These are phyloP conservation scores for Brachionus koreanus DNA, from an alignment of 1,140 invertebrate genomes.

Conservation along the genomic window DNA sequence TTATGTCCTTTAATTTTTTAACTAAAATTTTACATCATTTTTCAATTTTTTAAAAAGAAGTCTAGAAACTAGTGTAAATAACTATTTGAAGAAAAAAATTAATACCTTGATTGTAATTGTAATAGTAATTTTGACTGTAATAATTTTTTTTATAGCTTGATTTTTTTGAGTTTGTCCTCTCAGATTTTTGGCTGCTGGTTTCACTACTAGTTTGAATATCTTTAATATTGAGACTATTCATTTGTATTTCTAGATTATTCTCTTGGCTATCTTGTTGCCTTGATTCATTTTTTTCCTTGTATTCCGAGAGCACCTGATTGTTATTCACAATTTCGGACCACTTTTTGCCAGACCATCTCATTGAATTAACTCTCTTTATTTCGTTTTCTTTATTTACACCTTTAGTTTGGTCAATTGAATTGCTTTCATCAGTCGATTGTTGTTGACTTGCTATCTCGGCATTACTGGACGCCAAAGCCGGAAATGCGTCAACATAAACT, in stretches of 20 bases:
- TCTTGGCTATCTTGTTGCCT: background rate
- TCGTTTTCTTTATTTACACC: background rate
- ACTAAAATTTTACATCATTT: too few species aligned
- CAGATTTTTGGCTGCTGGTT: background rate
- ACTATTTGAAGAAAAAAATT: too few species aligned
- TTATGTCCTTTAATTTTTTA: too few species aligned
- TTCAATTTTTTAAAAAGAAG: too few species aligned
- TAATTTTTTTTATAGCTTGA: slow-evolving; percentile 9
- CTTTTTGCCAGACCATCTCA: background rate
- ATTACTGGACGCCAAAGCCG: background rate
- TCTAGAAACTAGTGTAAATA: too few species aligned
- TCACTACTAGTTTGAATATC: background rate
- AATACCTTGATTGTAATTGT: slow-evolving; percentile 4
- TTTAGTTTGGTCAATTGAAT: background rate
- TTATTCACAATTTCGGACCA: slow-evolving; percentile 22
- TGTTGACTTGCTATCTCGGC: background rate
- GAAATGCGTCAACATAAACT: background rate
- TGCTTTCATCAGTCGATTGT: background rate
- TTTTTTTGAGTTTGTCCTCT: background rate
- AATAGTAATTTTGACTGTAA: background rate
- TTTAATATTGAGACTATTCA: background rate
- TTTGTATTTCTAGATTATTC: background rate
- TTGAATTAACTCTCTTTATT: background rate
- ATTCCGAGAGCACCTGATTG: background rate
- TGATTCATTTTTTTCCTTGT: background rate